Evolutionary conservation across 2,113 vertebrate genomes (phyloP), one percentile per base, ranked within the genome.

Genomic region (Acinonyx jubatus): DNA sequence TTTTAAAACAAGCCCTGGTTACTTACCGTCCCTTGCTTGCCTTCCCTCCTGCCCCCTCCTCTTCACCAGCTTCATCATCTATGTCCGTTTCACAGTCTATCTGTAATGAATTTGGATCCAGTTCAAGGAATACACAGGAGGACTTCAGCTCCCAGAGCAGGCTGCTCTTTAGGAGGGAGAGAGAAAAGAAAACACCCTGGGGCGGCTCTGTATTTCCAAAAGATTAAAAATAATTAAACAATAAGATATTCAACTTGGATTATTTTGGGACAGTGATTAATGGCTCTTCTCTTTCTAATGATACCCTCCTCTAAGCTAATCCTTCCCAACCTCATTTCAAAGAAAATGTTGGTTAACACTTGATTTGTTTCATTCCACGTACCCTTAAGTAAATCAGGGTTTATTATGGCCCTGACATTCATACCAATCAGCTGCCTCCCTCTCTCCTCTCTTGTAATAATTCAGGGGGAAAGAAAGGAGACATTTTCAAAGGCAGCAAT

Each of bases 181-280:
- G 96, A 98, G 96, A 98, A 98, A 98, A 97, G 90, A 95, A 98
- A 98, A 96, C 74, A 97, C 93, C 96, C 98, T 76, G 66, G 73
- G 97, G 98, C 94, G 36, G 57, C 66, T 50, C 1, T 97, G 96
- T 97, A 95, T 91, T 98, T 98, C 96, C 82, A 97, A 98, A 98
- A 98, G 96, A 98, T 98, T 97, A 98, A 98, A 98, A 98, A 98
- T 97, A 98, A 98, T 98, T 97, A 93, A 96, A 98, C 96, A 96
- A 97, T 98, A 98, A 97, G 96, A 98, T 97, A 98, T 96, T 98
- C 98, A 86, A 85, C 84, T 97, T 96, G 90, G 94, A 98, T 96
- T 97, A 96, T 94, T 86, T n/a, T 31, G 21, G 10, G 79, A 97
- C 87, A 98, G 21, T 98, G 96, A 99, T 98, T 98, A 98, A 99